Base-by-base conservation (phyloP, 2,797 vertebrate species). In the Rhinoraja longicauda region DNA sequence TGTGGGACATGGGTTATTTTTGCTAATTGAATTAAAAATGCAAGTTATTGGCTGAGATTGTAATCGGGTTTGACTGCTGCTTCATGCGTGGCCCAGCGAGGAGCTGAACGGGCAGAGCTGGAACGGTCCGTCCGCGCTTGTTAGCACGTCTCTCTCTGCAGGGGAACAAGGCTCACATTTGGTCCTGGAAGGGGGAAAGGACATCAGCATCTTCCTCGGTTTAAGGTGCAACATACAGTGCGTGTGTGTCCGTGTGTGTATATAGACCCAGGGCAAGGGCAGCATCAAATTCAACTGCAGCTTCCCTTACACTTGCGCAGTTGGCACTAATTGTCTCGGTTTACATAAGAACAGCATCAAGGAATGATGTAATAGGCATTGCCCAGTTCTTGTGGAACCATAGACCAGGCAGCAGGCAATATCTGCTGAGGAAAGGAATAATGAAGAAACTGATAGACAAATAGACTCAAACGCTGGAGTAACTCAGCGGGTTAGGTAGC, bases 21-120 rank as follows among this genome's bases (percentile, higher is more conserved):
- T 88, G 84, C 84, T 88, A 88, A 88, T 88, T 88, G n/a, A 88
- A 88, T 88, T 67, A 67, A 88, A 88, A 88, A 67, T 64, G 36
- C 84, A 88, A 88, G 84, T 88, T 64, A 88, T 88, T 84, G 32
- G 84, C 84, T 67, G n/a, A 88, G n/a, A 88, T 88, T 88, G 32
- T 64, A 88, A 88, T 88, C 84, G 67, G 84, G 32, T 88, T 88
- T 36, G 84, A 88, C 84, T 21, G n/a, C 36, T 88, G 84, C 17
- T 88, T 17, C n/a, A 88, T 88, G 84, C n/a, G 36, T 62, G 36
- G 84, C 57, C n/a, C n/a, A 8, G 84, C 15, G 21, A 36, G 59
- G n/a, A 88, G 17, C 57, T 88, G 29, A 15, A 32, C 59, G 1
- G n/a, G 32, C 15, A 64, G 59, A 64, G 29, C 84, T 9, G 13